These are phyloP conservation scores for Solenopsis fugax DNA, from an alignment of 1,140 invertebrate genomes.

Conservation along the genomic window DNA sequence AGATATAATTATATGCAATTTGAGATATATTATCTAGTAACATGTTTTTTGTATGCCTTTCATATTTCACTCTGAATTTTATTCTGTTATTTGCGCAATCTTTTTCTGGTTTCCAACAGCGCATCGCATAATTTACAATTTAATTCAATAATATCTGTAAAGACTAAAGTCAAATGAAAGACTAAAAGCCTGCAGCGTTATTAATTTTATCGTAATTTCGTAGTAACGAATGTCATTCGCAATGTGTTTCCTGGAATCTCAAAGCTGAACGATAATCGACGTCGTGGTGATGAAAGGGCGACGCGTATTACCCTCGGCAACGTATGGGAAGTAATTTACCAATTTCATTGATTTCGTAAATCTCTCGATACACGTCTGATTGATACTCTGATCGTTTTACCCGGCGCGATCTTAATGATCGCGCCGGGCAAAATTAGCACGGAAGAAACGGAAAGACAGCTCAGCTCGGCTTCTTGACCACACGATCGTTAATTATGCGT, in stretches of 20 bases:
- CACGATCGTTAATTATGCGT: conserved; percentile 74
- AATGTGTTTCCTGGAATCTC: not conserved
- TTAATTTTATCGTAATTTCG: conserved; percentile 39
- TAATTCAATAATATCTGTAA: not conserved
- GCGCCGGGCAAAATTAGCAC: not conserved
- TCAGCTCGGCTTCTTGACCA: conserved; percentile 29
- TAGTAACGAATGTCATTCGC: not conserved
- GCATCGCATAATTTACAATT: conserved; percentile 21
- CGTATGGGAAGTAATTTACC: not conserved
- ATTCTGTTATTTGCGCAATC: not conserved
- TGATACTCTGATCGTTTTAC: not conserved
- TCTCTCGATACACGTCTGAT: conserved; percentile 53
- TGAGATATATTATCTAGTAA: not conserved
- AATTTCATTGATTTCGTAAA: conserved; percentile 55
- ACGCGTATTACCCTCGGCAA: not conserved
- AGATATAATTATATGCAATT: not conserved
- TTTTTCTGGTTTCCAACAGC: not conserved
- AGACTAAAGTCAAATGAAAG: not conserved
- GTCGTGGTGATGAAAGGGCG: not conserved
- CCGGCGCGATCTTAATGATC: conserved; percentile 47
- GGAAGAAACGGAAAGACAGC: not conserved
- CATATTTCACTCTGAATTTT: too few relatives aligned
- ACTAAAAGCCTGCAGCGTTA: conserved; percentile 4
- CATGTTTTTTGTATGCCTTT: too few relatives aligned
- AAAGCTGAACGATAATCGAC: not conserved